Evolutionary conservation across 2,888 invertebrate genomes (phyloP), one percentile per base, ranked within the genome.

Genomic region (Dasypolia templi): DNA sequence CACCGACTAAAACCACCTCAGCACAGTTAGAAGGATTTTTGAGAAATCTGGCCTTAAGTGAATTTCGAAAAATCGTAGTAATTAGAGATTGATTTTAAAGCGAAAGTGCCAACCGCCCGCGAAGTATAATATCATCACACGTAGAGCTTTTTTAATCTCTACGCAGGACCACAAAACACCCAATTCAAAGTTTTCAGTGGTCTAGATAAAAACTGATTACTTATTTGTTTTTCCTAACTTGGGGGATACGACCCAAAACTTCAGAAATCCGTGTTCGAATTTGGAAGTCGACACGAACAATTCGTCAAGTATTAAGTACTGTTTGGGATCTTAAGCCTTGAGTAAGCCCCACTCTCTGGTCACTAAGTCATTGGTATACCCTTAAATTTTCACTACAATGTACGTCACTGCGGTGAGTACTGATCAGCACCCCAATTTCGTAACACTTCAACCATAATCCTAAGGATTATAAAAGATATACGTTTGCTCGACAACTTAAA

Each of bases 231-330:
- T 67, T 55, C 29, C 58, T 58, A 42, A 44, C 14, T 56, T 51
- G 22, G 0, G 19, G 55, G 44, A 65, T 72, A 55, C 49, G 39
- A n/a, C 59, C 61, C 35, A 26, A 63, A 74, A 74, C 81, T 80
- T 80, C 29, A 29, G 58, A 69, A 29, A 68, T 51, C 61, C 64
- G 66, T 73, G 42, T 65, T 22, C 12, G 56, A 66, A 58, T 65
- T 74, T 58, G 7, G 11, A 62, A 75, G 56, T 61, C 53, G 22
- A 46, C 55, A 67, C 51, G 65, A 79, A 75, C 76, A 81, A 75
- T 69, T 61, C 76, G 22, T 66, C 61, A 81, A 75, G 68, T 75
- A 68, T 75, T 69, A 79, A 81, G 79, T 69, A 81, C 64, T 53
- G 59, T 81, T 81, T 69, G 76, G 64, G 61, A 44, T 22, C 44